Evolutionary conservation across 1,140 invertebrate species (phyloP).

Genomic region (Calosoma granatense): DNA sequence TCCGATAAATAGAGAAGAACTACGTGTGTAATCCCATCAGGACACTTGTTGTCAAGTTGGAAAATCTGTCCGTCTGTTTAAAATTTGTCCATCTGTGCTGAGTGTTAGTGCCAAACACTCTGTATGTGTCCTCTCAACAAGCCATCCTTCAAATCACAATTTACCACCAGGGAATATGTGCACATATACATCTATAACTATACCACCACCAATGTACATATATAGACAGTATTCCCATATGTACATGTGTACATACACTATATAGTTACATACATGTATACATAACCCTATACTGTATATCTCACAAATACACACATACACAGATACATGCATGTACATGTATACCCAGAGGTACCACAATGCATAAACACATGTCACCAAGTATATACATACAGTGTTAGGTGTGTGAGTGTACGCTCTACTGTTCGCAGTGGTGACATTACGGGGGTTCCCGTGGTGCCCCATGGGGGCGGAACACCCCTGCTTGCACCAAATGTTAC

Average conservation of each 20-base stretch:
- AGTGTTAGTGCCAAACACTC: no score
- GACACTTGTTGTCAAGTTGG: no score
- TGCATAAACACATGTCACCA: neutral
- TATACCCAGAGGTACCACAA: neutral
- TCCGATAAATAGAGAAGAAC: neutral
- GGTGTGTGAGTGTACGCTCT: neutral
- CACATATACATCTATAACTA: neutral
- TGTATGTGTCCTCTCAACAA: no score
- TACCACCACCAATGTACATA: neutral
- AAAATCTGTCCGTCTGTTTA: no score
- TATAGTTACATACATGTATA: neutral
- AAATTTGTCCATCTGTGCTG: no score
- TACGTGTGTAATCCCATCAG: neutral
- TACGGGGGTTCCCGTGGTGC: no score
- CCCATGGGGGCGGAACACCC: no score
- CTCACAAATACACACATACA: neutral
- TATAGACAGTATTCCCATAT: neutral
- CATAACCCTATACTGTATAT: no score
- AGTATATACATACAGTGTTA: neutral
- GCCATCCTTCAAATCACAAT: no score
- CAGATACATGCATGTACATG: neutral
- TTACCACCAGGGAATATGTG: no score
- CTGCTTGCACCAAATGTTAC: no score
- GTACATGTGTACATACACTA: conserved; percentile 1
- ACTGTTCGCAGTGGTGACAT: no score